Evolutionary conservation across 1,140 invertebrate genomes (phyloP).

Genomic region (Scaptomyza pallida): DNA sequence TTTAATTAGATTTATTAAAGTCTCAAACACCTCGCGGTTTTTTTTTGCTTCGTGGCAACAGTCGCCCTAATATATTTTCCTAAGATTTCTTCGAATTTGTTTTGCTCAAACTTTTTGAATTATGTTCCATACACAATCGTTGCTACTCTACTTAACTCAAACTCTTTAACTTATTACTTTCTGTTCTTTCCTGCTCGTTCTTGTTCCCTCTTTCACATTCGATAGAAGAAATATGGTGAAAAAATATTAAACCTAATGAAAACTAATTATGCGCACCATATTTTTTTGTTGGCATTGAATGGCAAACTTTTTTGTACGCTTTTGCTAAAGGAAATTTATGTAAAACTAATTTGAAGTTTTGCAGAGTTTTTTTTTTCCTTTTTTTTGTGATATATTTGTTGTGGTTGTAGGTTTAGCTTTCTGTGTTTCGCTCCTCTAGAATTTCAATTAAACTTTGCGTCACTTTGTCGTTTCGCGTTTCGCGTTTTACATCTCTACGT

Average conservation of each 20-base stretch:
- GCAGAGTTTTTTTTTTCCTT: constrained; percentile 12
- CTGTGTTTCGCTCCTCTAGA: constrained; percentile 46
- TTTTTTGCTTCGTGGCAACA: too few relatives aligned
- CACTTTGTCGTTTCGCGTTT: constrained; percentile 65
- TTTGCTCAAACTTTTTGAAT: too few relatives aligned
- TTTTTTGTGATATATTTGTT: constrained; percentile 5
- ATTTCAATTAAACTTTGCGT: constrained; percentile 79
- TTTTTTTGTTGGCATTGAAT: constrained; percentile 23
- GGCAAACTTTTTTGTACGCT: constrained; percentile 13
- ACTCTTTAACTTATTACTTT: neutral
- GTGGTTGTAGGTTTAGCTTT: constrained; percentile 16
- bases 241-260: constrained; percentile 16
- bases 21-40: too few relatives aligned
- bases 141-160: too few relatives aligned
- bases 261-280: constrained; percentile 44
- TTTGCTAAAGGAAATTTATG: constrained; percentile 56
- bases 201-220: neutral
- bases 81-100: too few relatives aligned
- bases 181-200: neutral
- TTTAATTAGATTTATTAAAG: too few relatives aligned
- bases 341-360: constrained; percentile 72
- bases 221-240: constrained; percentile 9
- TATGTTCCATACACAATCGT: too few relatives aligned
- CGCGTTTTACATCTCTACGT: constrained; percentile 32
- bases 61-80: too few relatives aligned